Conservation (phyloP, 2,888 invertebrate species). For the Tipula helvola region DNA sequence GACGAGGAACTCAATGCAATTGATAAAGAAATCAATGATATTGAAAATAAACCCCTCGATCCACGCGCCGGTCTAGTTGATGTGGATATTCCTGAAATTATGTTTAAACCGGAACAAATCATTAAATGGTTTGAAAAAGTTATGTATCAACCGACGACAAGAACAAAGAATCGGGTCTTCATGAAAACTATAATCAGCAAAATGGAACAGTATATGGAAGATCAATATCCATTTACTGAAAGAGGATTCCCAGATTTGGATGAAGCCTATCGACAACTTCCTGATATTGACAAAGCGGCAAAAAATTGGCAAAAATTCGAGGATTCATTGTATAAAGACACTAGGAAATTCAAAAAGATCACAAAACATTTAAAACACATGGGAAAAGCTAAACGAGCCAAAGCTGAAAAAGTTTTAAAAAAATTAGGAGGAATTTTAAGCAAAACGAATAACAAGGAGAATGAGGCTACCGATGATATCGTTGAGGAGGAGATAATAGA, state of each 20-base stretch:
- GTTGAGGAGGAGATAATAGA: constrained; percentile 15
- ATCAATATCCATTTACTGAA: constrained; percentile 55
- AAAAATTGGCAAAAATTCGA: constrained; percentile 39
- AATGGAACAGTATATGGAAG: constrained; percentile 32
- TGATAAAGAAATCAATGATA: constrained; percentile 18
- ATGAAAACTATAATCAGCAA: constrained; percentile 40
- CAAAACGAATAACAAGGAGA: constrained; percentile 4
- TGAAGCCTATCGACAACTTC: constrained; percentile 18
- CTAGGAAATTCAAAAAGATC: constrained; percentile 17
- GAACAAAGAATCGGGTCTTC: constrained; percentile 43
- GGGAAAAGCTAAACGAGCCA: constrained; percentile 16
- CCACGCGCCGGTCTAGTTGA: constrained; percentile 71
- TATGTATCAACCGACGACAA: constrained; percentile 38
- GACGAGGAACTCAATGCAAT: constrained; percentile 26
- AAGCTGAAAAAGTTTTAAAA: constrained; percentile 15
- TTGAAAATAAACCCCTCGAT: constrained; percentile 38
- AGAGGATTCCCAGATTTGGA: constrained; percentile 37
- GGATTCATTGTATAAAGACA: constrained; percentile 33
- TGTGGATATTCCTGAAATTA: constrained; percentile 55
- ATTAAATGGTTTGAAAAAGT: constrained; percentile 40
- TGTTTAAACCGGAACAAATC: constrained; percentile 47
- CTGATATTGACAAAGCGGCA: constrained; percentile 29
- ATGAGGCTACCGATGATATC: constrained; percentile 16
- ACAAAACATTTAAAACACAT: constrained; percentile 11
- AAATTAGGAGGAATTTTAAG: constrained; percentile 20